Base-by-base conservation (phyloP, 1,140 invertebrate species). In the Drepana arcuata region DNA sequence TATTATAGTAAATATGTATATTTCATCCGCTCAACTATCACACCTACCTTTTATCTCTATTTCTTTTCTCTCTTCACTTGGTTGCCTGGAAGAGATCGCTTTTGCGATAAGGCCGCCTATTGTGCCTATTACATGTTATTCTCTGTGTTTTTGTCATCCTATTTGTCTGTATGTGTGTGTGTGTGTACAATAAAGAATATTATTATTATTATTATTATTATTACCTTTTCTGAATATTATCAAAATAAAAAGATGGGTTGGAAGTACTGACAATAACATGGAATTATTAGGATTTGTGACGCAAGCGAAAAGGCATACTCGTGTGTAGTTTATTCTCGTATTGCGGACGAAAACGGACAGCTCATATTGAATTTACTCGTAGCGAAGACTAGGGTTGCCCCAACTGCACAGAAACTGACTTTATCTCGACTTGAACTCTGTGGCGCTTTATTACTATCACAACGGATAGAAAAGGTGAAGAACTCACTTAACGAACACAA, bases 341-440 rank as follows among this genome's bases (percentile, higher is more conserved):
- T 39, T 23, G 55, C 48, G 7, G 48, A 69, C 35, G 24, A 42
- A 24, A 10, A 42, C 13, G 48, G 48, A 9, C 24, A 44, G 5
- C 26, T 28, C 1, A 31, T 15, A 14, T 14, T 46, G 14, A 39
- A 24, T 6, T 36, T 82, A 32, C 26, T 83, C 7, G 47, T 40
- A 23, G 46, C 62, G 4, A 84, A 84, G 48, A 52, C 63, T 25
- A 50, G 70, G 35, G 79, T 85, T 3, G 66, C 83, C 24, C 84
- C 83, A 16, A 30, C 83, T 1, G 7, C 16, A 11, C 40, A 48
- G 41, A 83, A 84, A 55, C 38, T 33, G 7, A 64, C 73, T 2
- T 61, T 87, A 7, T 83, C 85, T 0, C 29, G 74, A 40, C 40
- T 86, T 25, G 85, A 86, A 59, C 49, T 86, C 12, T 68, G 49